Base-by-base conservation (phyloP, 1,140 invertebrate species). In the Brachionus asplanchnoidis region DNA sequence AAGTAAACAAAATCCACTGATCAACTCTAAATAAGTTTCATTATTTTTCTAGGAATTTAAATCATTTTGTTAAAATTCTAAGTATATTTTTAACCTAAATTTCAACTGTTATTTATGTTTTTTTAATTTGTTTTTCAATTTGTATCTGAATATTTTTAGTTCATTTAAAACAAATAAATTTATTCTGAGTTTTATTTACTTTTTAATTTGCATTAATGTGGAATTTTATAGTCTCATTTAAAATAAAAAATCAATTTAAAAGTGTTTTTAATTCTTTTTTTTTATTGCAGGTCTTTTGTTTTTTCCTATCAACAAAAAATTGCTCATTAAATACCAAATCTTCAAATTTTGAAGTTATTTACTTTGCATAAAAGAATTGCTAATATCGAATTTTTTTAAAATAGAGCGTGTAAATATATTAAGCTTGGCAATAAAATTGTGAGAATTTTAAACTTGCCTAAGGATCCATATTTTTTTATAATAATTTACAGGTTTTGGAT, bases 61-160 rank as follows among this genome's bases (percentile, higher is more conserved):
- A 68, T 36, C n/a, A 40, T n/a, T 68, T 68, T 4, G 26, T 12
- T 14, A 40, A 32, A 32, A 32, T 68, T 40, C 20, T 42, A 42
- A 73, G 68, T 73, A 73, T 73, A 73, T 73, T 73, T 73, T 73
- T 73, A 73, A 73, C 68, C 68, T 73, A 73, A 73, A 42, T 73
- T 73, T 68, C 11, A 32, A 68, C 66, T 73, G 68, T 73, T 40
- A 20, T 42, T 73, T 73, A 73, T 73, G 28, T 42, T 1, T 73
- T 73, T 73, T 40, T 68, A 68, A 68, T 68, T 68, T 28, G n/a
- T 17, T 68, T 68, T 68, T 60, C 20, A 60, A 60, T 60, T 60
- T 60, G 53, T 20, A 9, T 60, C 9, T 20, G n/a, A 60, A 60
- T 60, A 60, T 23, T 60, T 20, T 60, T 60, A 23, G 53, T 20